phyloP scores from a whole-genome alignment of 2,797 vertebrate species.

The Rallus crepitans region DNA sequence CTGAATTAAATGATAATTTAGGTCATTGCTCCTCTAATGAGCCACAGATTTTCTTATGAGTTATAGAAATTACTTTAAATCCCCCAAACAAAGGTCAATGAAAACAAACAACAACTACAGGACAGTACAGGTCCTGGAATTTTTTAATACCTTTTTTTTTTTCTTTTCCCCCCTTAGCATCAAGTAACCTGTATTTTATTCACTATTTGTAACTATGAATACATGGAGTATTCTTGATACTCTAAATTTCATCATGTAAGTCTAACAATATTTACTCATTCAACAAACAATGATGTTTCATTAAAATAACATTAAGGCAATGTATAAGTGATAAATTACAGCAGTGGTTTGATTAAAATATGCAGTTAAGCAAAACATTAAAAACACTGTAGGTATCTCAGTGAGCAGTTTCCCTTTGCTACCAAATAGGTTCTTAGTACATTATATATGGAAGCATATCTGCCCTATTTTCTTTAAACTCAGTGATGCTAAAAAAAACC shows the following conservation, averaged over 20 bases:
- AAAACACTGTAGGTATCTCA: not conserved
- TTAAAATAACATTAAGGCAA: not conserved
- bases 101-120: not conserved
- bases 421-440: not conserved
- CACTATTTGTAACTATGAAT: not conserved
- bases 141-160: not conserved
- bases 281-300: not conserved
- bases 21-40: not conserved
- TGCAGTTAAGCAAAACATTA: not conserved
- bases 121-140: not conserved
- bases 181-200: not conserved
- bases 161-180: not conserved
- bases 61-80: not conserved
- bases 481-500: not conserved
- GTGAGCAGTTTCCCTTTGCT: not conserved
- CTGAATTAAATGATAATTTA: not conserved
- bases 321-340: not conserved
- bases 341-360: not conserved
- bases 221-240: not conserved
- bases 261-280: not conserved
- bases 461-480: not conserved
- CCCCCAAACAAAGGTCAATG: not conserved
- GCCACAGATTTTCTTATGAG: not conserved
- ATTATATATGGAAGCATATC: not conserved
- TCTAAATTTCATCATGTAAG: not conserved